Base-by-base conservation (phyloP, 2,113 vertebrate species). In the Galemys pyrenaicus region DNA sequence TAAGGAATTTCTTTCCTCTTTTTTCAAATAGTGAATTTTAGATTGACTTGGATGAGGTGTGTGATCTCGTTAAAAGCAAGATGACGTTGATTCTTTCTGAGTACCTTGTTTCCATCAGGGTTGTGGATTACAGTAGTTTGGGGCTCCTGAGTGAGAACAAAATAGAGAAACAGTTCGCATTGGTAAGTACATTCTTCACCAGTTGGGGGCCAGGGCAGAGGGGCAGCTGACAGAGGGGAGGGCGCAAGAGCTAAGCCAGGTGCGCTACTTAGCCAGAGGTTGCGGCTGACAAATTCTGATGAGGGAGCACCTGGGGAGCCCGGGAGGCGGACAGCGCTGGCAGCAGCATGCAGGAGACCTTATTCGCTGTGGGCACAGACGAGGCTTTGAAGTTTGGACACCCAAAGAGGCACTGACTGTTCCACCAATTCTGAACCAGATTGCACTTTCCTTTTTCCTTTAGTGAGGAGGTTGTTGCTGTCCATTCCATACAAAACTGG, bases 81-180 rank as follows among this genome's bases (percentile, higher is more conserved):
- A 98, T 97, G 97, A 97, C 92, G 93, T 91, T 90, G 96, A 95
- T 96, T 98, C 97, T 98, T 98, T 98, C 98, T 95, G 97, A 98
- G 98, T 99, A 99, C 99, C 99, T 99, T 99, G 98, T 99, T 99
- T 99, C 99, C 99, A 98, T 99, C 99, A 98, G 99, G 99, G 96
- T 99, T 99, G 99, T 99, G 99, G 99, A 99, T 99, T 98, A 99
- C 99, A 96, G 99, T 99, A 97, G 99, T 99, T 99, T 99, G 99
- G 98, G 99, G 99, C 98, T 99, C 99, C 99, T 99, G 98, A 99
- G 98, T 97, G 26, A 98, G 98, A 98, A 98, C 96, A 97, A 98
- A 98, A 99, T 98, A 98, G 97, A 98, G 97, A 98, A 97, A 98
- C 96, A 98, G 97, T 98, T 98, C 87, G 97, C 97, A 97, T 98